phyloP scores from a whole-genome alignment of 2,113 vertebrate species.

The Phaetusa simplex region DNA sequence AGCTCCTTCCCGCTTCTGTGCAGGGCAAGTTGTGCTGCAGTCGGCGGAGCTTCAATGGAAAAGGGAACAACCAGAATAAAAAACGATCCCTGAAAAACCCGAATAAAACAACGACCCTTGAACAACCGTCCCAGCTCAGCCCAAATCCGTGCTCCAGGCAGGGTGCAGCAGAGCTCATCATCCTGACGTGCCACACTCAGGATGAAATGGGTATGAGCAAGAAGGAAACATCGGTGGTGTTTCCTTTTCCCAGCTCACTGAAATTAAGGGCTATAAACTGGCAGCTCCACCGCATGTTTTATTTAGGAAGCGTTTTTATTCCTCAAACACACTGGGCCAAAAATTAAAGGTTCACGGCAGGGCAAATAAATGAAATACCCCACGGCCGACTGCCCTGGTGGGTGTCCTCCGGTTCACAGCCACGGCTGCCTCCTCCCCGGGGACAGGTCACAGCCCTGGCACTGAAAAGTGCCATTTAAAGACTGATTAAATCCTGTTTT shows the following conservation, averaged over 20 bases:
- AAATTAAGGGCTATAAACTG: not conserved
- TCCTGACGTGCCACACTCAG: fast-evolving
- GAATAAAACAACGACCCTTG: not conserved
- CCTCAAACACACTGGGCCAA: not conserved
- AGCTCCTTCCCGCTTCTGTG: not conserved
- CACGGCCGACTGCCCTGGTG: fast-evolving
- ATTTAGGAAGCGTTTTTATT: not conserved
- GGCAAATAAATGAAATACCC: not conserved
- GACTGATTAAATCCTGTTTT: not conserved
- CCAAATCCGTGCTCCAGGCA: not conserved
- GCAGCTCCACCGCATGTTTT: not conserved
- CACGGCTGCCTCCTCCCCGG: not conserved
- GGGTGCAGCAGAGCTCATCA: not conserved
- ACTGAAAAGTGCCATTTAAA: fast-evolving
- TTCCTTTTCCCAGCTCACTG: not conserved
- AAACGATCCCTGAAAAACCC: not conserved
- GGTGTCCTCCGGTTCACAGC: fast-evolving
- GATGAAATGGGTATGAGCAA: fast-evolving
- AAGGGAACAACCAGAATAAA: not conserved
- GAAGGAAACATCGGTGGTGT: not conserved
- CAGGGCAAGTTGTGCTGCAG: not conserved
- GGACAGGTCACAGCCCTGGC: not conserved
- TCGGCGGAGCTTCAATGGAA: not conserved
- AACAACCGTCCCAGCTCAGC: not conserved
- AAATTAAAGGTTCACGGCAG: fast-evolving